Conservation (phyloP, 1,140 invertebrate species). For the Lineus longissimus region DNA sequence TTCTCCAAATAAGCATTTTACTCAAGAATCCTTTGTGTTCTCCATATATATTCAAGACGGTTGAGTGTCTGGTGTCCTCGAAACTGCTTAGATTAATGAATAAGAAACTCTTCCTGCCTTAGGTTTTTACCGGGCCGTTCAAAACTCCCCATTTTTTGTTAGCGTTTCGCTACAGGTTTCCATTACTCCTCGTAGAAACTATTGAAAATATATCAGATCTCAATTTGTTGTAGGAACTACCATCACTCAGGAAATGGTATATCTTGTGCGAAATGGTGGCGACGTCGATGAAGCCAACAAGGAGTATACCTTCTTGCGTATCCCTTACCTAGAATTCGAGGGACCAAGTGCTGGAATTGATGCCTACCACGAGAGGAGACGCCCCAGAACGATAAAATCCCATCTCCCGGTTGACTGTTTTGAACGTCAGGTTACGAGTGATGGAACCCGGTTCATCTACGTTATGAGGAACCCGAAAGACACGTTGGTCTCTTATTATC, state of each 20-base stretch:
- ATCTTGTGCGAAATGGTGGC: not conserved
- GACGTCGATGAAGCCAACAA: not conserved
- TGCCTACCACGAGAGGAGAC: constrained; percentile 13
- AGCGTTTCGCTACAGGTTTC: too few relatives aligned
- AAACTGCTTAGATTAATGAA: too few relatives aligned
- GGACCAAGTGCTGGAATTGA: constrained; percentile 8
- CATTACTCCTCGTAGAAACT: too few relatives aligned
- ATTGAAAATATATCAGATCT: too few relatives aligned
- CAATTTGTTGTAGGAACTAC: constrained; percentile 1
- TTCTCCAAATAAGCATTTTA: too few relatives aligned
- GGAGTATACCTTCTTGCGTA: not conserved
- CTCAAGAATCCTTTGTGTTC: too few relatives aligned
- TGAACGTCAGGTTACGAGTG: constrained; percentile 15
- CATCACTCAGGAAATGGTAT: not conserved
- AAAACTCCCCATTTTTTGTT: too few relatives aligned
- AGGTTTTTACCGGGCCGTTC: too few relatives aligned
- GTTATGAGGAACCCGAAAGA: constrained; percentile 32
- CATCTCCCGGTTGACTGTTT: constrained; percentile 20
- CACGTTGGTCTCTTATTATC: constrained; percentile 27
- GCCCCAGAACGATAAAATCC: constrained; percentile 27
- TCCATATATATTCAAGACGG: too few relatives aligned
- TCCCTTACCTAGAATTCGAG: constrained; percentile 1
- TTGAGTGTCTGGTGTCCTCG: too few relatives aligned
- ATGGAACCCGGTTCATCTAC: constrained; percentile 24
- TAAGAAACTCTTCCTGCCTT: too few relatives aligned